These are phyloP conservation scores for Rosalia funebris DNA, from an alignment of 2,888 invertebrate species.

Conservation along the genomic window DNA sequence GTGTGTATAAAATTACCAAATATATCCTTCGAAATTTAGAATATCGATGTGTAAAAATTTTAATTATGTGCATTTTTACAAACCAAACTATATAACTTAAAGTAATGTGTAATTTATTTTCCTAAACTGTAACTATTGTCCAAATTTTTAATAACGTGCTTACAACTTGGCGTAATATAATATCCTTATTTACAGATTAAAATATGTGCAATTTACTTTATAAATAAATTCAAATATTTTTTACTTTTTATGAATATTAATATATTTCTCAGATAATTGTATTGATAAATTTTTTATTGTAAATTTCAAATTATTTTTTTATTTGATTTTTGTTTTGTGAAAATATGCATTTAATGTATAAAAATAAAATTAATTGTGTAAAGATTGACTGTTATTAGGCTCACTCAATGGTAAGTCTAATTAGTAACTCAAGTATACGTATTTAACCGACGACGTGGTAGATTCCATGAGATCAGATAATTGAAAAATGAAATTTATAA, in stretches of 20 bases:
- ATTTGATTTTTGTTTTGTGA: slow-evolving; percentile 22
- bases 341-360: slow-evolving; percentile 24
- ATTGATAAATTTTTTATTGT: slow-evolving; percentile 19
- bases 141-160: too few species aligned
- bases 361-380: slow-evolving; percentile 16
- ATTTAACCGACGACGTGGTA: too few species aligned
- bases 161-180: not conserved
- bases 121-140: not conserved
- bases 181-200: not conserved
- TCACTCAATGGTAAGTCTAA: too few species aligned
- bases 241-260: slow-evolving; percentile 21
- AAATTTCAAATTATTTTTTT: slow-evolving; percentile 26
- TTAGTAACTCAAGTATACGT: too few species aligned
- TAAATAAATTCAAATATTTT: slow-evolving; percentile 23
- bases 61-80: slow-evolving; percentile 19
- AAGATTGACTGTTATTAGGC: not conserved
- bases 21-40: slow-evolving; percentile 15
- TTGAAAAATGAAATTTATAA: too few species aligned
- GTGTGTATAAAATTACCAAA: slow-evolving; percentile 22
- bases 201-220: slow-evolving; percentile 29
- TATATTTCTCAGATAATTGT: slow-evolving; percentile 12
- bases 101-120: slow-evolving; percentile 22
- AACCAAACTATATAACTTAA: not conserved
- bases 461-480: too few species aligned
- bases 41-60: slow-evolving; percentile 21